Conservation (phyloP, 2,888 invertebrate species). For the Drosophila cognata region DNA sequence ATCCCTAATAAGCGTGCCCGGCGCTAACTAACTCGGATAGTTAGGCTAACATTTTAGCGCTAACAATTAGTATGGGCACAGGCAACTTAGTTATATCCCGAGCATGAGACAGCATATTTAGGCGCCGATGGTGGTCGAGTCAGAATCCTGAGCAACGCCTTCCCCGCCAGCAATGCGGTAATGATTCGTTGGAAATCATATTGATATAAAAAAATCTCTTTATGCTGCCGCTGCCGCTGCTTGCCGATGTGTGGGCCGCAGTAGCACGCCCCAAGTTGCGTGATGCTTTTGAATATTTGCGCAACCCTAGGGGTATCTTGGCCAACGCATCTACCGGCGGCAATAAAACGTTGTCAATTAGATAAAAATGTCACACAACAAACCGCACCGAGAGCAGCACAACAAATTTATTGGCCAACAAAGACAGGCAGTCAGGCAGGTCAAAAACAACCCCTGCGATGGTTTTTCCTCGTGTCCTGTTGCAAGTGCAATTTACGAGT, state of each 20-base stretch:
- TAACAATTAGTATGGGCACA: conserved; percentile 57
- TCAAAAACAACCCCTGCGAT: conserved; percentile 34
- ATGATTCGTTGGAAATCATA: conserved; percentile 72
- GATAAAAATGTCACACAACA: conserved; percentile 85
- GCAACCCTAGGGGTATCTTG: conserved; percentile 39
- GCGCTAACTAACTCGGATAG: conserved; percentile 49
- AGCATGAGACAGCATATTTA: conserved; percentile 58
- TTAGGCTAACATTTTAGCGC: conserved; percentile 70
- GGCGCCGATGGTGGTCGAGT: conserved; percentile 54
- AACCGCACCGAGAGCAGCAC: conserved; percentile 66
- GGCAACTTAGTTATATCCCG: conserved; percentile 65
- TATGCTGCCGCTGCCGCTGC: conserved; percentile 19
- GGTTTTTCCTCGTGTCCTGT: conserved; percentile 35
- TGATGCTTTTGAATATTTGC: conserved; percentile 37
- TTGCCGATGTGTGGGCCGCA: conserved; percentile 52
- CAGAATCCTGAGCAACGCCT: conserved; percentile 39
- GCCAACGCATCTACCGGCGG: conserved; percentile 41
- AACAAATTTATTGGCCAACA: conserved; percentile 75
- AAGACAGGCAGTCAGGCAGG: conserved; percentile 23
- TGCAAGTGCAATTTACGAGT: conserved; percentile 77
- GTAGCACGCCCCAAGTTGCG: conserved; percentile 76
- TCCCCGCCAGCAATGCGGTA: conserved; percentile 17
- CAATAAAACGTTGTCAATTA: conserved; percentile 81
- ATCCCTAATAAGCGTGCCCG: conserved; percentile 80
- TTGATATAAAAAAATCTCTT: conserved; percentile 28